Evolutionary conservation across 2,113 vertebrate species (phyloP).

Genomic region (Etheostoma cragini): DNA sequence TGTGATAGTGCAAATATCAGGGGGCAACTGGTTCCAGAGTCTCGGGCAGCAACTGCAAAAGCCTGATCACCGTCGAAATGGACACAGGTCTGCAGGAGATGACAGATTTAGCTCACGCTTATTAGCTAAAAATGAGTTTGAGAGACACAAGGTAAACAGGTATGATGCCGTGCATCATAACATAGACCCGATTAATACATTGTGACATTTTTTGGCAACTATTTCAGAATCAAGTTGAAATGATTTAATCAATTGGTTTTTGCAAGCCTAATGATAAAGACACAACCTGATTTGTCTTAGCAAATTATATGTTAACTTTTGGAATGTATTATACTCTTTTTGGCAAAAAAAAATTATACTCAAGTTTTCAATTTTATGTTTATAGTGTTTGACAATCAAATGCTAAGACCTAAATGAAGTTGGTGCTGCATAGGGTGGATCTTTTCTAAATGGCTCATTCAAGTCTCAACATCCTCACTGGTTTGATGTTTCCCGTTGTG

Average conservation of each 20-base stretch:
- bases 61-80: not conserved
- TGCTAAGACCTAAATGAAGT: not conserved
- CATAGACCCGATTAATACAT: too few relatives aligned
- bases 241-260: too few relatives aligned
- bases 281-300: not conserved
- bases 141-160: too few relatives aligned
- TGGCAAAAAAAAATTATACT: not conserved
- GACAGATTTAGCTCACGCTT: not conserved
- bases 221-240: too few relatives aligned
- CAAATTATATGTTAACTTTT: not conserved
- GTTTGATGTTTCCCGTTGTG: not conserved
- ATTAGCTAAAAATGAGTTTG: not conserved
- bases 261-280: not conserved
- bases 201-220: too few relatives aligned
- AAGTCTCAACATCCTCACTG: not conserved
- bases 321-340: not conserved
- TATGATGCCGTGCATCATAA: too few relatives aligned
- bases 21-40: too few relatives aligned
- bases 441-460: not conserved
- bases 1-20: too few relatives aligned
- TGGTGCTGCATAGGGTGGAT: too few relatives aligned
- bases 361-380: not conserved
- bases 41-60: too few relatives aligned
- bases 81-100: not conserved
- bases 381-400: not conserved